phyloP scores from a whole-genome alignment of 2,888 invertebrate genomes.

The Ischnus inquisitorius region DNA sequence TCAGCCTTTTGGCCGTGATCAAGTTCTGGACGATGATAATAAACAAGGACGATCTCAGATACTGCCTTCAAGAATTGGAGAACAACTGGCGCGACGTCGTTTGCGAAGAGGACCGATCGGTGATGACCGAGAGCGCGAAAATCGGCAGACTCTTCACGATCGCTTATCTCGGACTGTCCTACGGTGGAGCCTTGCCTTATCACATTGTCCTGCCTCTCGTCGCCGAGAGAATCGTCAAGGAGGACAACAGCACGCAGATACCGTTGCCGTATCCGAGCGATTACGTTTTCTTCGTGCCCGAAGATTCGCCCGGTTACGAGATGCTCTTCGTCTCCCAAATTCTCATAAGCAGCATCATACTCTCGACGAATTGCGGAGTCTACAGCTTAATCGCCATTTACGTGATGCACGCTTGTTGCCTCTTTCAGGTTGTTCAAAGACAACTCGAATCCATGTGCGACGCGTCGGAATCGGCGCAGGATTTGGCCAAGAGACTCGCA shows the following conservation, averaged over 20 bases:
- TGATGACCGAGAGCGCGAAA: constrained; percentile 80
- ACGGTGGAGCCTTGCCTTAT: constrained; percentile 81
- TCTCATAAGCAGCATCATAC: constrained; percentile 76
- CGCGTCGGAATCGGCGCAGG: constrained; percentile 19
- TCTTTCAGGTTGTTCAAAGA: constrained; percentile 75
- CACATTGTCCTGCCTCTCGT: constrained; percentile 79
- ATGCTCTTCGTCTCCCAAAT: constrained; percentile 76
- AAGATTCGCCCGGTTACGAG: constrained; percentile 76
- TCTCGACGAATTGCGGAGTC: constrained; percentile 78
- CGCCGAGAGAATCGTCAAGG: constrained; percentile 73
- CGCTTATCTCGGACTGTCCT: constrained; percentile 78
- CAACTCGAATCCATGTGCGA: constrained; percentile 68
- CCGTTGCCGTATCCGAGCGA: constrained; percentile 78
- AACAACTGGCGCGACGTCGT: constrained; percentile 76
- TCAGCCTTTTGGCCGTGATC: constrained; percentile 79
- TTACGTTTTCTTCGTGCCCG: constrained; percentile 76
- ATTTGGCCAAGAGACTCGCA: constrained; percentile 45
- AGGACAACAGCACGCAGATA: constrained; percentile 75
- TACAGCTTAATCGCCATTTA: constrained; percentile 77
- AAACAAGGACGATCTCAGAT: constrained; percentile 76
- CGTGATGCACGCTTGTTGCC: constrained; percentile 77
- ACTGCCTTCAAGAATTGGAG: constrained; percentile 78
- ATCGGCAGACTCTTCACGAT: constrained; percentile 79
- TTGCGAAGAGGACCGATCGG: constrained; percentile 75
- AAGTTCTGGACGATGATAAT: constrained; percentile 81